Evolutionary conservation across 2,888 invertebrate species (phyloP).

Genomic region (Tromatobia lineatoria): DNA sequence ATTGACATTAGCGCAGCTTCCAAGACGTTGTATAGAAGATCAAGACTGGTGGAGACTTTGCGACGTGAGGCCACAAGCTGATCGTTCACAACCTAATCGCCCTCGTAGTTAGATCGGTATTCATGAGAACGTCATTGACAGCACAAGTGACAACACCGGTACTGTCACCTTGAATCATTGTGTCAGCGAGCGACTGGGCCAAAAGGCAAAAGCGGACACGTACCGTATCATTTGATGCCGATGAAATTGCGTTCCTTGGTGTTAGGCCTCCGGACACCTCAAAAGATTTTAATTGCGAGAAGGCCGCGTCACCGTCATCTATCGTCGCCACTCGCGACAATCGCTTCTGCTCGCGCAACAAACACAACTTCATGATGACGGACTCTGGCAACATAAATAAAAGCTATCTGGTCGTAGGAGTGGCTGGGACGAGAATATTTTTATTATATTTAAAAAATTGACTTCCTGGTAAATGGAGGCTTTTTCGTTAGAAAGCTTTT

Average conservation of each 20-base stretch:
- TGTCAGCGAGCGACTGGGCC: slow-evolving; percentile 21
- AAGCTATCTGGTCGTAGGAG: too few relatives aligned
- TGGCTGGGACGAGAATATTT: too few relatives aligned
- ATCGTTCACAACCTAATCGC: slow-evolving; percentile 31
- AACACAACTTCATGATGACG: slow-evolving; percentile 73
- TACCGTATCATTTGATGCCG: slow-evolving; percentile 9
- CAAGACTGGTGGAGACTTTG: not conserved
- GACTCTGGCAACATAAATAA: slow-evolving; percentile 56
- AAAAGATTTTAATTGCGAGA: slow-evolving; percentile 82
- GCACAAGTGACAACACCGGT: slow-evolving; percentile 41
- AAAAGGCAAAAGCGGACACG: not conserved
- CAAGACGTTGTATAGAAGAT: slow-evolving; percentile 1
- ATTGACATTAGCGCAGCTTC: slow-evolving; percentile 56
- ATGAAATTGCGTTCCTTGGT: slow-evolving; percentile 33
- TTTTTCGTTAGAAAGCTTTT: too few relatives aligned
- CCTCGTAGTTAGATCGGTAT: slow-evolving; percentile 48
- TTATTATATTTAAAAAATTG: too few relatives aligned
- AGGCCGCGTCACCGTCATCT: slow-evolving; percentile 78
- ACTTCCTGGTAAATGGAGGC: too few relatives aligned
- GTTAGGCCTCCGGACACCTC: slow-evolving; percentile 70
- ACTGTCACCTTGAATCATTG: slow-evolving; percentile 57
- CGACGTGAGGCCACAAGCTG: slow-evolving; percentile 20
- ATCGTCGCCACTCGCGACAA: slow-evolving; percentile 70
- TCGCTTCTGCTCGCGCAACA: slow-evolving; percentile 68
- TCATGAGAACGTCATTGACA: slow-evolving; percentile 53